These are phyloP conservation scores for Axea sp. DNA, from an alignment of 2,888 invertebrate species.

Conservation along the genomic window DNA sequence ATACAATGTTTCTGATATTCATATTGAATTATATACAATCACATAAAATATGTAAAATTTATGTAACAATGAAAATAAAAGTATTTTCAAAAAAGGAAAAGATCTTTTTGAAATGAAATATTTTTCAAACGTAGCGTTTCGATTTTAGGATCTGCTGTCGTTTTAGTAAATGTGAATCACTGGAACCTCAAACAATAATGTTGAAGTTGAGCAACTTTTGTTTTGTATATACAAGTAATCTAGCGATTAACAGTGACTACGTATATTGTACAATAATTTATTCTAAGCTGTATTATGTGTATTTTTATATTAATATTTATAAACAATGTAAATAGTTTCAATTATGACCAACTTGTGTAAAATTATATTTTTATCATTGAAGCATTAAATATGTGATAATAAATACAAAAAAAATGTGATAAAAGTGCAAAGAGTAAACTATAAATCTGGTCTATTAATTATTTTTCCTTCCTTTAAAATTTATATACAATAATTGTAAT, in stretches of 20 bases:
- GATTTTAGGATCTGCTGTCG: slow-evolving; percentile 19
- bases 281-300: slow-evolving; percentile 30
- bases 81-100: slow-evolving; percentile 32
- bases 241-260: slow-evolving; percentile 14
- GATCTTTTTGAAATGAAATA: slow-evolving; percentile 8
- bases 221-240: slow-evolving; percentile 20
- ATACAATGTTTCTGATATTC: slow-evolving; percentile 39
- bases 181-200: slow-evolving; percentile 8
- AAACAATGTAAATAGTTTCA: slow-evolving; percentile 38
- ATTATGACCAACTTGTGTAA: slow-evolving; percentile 13
- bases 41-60: slow-evolving; percentile 42
- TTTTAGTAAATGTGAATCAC: background rate
- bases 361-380: slow-evolving; percentile 31
- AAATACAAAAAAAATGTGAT: slow-evolving; percentile 17
- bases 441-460: no score
- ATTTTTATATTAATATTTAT: slow-evolving; percentile 50
- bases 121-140: slow-evolving; percentile 14
- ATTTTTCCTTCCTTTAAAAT: no score
- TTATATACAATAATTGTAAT: no score
- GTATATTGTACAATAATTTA: slow-evolving; percentile 35
- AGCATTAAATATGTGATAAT: slow-evolving; percentile 27
- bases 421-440: no score
- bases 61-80: slow-evolving; percentile 42
- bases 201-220: slow-evolving; percentile 4
- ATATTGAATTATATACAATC: slow-evolving; percentile 45